Evolutionary conservation across 1,140 invertebrate genomes (phyloP), one percentile per base, ranked within the genome.

Genomic region (Halesus radiatus): DNA sequence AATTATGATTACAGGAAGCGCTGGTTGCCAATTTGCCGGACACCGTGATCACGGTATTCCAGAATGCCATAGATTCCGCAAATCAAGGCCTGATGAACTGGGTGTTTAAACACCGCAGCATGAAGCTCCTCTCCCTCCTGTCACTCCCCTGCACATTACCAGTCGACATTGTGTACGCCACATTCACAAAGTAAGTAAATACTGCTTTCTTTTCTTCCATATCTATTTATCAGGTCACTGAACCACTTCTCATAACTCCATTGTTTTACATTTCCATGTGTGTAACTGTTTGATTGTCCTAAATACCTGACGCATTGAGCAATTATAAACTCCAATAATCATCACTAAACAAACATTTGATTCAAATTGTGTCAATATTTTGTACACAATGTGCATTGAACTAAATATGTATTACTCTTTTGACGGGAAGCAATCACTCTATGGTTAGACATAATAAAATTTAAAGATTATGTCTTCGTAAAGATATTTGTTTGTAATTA

Each of bases 71-170:
- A 81, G 95, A 97, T 84, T 93, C 95, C 1, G 96, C 96, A 0
- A 98, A 98, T 86, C 96, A 95, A 86, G 96, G 96, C 16, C 86
- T 98, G 32, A 90, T 97, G 37, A 98, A 97, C 88, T 97, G 96
- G 95, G 87, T 98, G 23, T 96, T 97, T 86, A 94, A 95, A 84
- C 94, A 96, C 84, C 91, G 92, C 80, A 94, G 95, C 37, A 92
- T 98, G 86, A 94, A 95, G 83, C 87, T 96, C 50, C 86, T 97
- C 0, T 95, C 95, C 0, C 87, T 96, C 3, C 88, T 98, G 15
- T 94, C 94, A 73, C 88, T 98, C 45, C 97, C 97, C 0, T 98
- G 95, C 84, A 92, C 94, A 37, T 88, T 98, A 62, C 96, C 97
- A 8, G 94, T 94, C 62, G 97, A 98, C 87, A 93, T 98, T 72